These are phyloP conservation scores for Drosophila rufa DNA, from an alignment of 1,140 invertebrate genomes.

Conservation along the genomic window DNA sequence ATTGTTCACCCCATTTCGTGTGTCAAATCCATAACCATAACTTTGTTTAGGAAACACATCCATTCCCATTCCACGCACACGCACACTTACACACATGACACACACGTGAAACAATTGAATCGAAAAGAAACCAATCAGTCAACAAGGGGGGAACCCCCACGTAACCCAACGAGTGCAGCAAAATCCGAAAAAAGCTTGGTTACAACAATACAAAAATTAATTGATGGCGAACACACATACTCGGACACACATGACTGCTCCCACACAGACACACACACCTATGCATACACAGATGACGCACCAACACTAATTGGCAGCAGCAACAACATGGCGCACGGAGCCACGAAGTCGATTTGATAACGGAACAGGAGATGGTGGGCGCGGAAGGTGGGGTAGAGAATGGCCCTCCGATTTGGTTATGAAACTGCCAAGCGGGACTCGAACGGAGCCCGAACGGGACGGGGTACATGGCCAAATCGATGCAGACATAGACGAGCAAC, in stretches of 20 bases:
- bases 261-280: constrained; percentile 18
- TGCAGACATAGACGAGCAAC: constrained; percentile 78
- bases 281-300: constrained; percentile 50
- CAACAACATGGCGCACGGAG: constrained; percentile 50
- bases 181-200: constrained; percentile 41
- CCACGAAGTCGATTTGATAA: constrained; percentile 76
- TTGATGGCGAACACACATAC: constrained; percentile 64
- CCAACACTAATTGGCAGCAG: constrained; percentile 79
- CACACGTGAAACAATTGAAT: constrained; percentile 52
- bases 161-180: constrained; percentile 26
- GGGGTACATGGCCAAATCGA: constrained; percentile 58
- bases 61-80: constrained; percentile 26
- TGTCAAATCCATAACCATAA: constrained; percentile 35
- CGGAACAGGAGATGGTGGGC: constrained; percentile 31
- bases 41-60: constrained; percentile 47
- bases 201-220: constrained; percentile 76
- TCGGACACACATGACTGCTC: constrained; percentile 3
- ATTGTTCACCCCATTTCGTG: constrained; percentile 3
- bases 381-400: constrained; percentile 7
- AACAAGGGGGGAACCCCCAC: constrained; percentile 39
- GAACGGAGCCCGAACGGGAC: constrained; percentile 1
- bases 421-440: constrained; percentile 45
- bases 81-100: neutral
- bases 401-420: constrained; percentile 51
- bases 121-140: constrained; percentile 73